Evolutionary conservation across 2,888 invertebrate species (phyloP).

Genomic region (Clunio marinus): DNA sequence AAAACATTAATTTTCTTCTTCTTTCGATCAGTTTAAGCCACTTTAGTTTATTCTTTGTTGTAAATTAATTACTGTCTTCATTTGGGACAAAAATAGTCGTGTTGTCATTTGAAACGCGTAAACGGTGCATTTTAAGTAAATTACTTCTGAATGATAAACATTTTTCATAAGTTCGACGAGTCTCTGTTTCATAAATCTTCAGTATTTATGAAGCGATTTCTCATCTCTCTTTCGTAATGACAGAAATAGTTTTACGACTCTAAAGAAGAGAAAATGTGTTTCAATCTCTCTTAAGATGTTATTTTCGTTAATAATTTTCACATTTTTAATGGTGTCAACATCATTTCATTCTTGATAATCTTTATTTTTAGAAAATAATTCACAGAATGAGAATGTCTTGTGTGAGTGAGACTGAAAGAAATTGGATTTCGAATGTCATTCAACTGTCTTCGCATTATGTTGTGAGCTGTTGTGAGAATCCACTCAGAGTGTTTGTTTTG

Average conservation of each 20-base stretch:
- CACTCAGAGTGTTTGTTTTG: too few species aligned
- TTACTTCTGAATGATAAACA: slow-evolving; percentile 18
- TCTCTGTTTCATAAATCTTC: slow-evolving; percentile 26
- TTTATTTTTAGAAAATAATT: slow-evolving; percentile 31
- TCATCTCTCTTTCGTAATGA: slow-evolving; percentile 14
- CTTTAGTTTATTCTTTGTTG: not conserved
- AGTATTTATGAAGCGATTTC: slow-evolving; percentile 13
- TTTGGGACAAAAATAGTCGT: slow-evolving; percentile 4
- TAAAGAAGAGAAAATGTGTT: slow-evolving; percentile 4
- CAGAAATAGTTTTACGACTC: slow-evolving; percentile 20
- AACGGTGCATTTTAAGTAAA: slow-evolving; percentile 20
- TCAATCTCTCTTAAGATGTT: not conserved
- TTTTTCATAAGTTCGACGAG: slow-evolving; percentile 30
- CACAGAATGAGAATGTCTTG: not conserved
- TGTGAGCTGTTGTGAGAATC: too few species aligned
- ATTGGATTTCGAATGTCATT: not conserved
- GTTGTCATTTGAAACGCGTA: slow-evolving; percentile 19
- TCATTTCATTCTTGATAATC: slow-evolving; percentile 26
- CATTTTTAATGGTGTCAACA: slow-evolving; percentile 19
- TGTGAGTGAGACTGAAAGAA: not conserved
- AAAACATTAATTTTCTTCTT: slow-evolving; percentile 12
- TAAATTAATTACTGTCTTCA: slow-evolving; percentile 8
- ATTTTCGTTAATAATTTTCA: slow-evolving; percentile 12
- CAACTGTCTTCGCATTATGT: not conserved
- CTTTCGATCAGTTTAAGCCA: slow-evolving; percentile 4